Evolutionary conservation across 2,888 invertebrate species (phyloP), one percentile per base, ranked within the genome.

Genomic region (Philopedon plagiatum): DNA sequence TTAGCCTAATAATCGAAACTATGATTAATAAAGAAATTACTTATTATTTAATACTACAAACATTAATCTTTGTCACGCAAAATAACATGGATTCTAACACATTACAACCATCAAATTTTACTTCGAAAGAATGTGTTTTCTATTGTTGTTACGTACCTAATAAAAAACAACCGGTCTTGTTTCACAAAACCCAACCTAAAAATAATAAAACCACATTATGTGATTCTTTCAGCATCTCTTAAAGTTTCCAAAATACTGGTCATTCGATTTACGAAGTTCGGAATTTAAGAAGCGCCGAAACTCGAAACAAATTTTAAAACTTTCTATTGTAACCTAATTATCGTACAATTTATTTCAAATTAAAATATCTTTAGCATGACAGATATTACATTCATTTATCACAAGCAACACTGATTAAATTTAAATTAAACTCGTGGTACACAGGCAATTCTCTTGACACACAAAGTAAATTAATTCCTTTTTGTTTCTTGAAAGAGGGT

Each of bases 341-440:
- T 46, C 11, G 19, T 21, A 46, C 21, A 46, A 46, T 46, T 46
- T 46, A 46, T 46, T 46, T 46, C 2, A 11, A 46, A 46, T 46
- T 46, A 46, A 46, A 46, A 46, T 46, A 46, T 46, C 19, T 21
- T 46, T 46, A 46, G 46, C 11, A 2, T 46, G 46, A 46, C 46
- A 46, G 46, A 21, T 46, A 46, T 46, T 46, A 19, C 11, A 21
- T 46, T 46, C 46, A 46, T 21, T 46, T 46, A 46, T 21, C 46
- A 46, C 46, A 19, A 21, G 46, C 11, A 21, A 46, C 21, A 46
- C 46, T 46, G 46, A 46, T 46, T 46, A 46, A 46, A 46, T 46
- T 46, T 46, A 46, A 46, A 46, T 46, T 46, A 46, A 46, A 46
- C 9, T 21, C 21, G 21, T 2, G 46, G 21, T 21, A 46, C 21